phyloP scores from a whole-genome alignment of 1,140 invertebrate species.

The Neuroterus valhalla region DNA sequence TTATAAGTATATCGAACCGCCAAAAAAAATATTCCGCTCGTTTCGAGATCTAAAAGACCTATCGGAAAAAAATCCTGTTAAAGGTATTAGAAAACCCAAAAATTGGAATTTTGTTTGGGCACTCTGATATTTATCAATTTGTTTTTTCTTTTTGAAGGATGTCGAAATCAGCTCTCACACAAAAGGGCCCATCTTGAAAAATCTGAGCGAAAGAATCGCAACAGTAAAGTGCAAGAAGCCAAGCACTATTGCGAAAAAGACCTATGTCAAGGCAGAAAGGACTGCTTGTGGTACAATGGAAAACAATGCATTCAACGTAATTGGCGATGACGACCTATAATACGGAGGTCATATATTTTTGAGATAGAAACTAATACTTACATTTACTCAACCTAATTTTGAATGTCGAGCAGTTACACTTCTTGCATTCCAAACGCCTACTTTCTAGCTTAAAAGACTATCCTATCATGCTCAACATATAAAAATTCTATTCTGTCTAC shows the following conservation, averaged over 20 bases:
- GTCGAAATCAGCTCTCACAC: conserved; percentile 46
- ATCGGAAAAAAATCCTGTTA: no score
- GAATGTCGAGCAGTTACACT: neutral
- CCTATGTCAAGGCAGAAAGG: conserved; percentile 77
- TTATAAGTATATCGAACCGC: no score
- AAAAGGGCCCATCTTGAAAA: conserved; percentile 72
- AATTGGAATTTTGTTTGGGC: neutral
- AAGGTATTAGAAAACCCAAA: neutral
- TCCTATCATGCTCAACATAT: no score
- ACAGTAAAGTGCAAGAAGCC: conserved; percentile 66
- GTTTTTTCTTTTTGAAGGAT: conserved; percentile 35
- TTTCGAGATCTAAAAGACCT: no score
- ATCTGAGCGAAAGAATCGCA: conserved; percentile 71
- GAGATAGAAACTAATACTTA: neutral
- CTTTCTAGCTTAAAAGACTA: no score
- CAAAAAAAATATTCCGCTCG: no score
- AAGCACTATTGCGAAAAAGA: conserved; percentile 63
- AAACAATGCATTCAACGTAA: conserved; percentile 93
- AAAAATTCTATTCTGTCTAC: no score
- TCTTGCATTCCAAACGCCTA: no score
- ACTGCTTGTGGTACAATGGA: conserved; percentile 82
- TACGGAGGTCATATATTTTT: neutral
- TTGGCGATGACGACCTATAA: conserved; percentile 92
- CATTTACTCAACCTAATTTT: neutral
- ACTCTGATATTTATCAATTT: neutral